phyloP scores from a whole-genome alignment of 2,113 vertebrate species.

The Ivindomyrus marchei region DNA sequence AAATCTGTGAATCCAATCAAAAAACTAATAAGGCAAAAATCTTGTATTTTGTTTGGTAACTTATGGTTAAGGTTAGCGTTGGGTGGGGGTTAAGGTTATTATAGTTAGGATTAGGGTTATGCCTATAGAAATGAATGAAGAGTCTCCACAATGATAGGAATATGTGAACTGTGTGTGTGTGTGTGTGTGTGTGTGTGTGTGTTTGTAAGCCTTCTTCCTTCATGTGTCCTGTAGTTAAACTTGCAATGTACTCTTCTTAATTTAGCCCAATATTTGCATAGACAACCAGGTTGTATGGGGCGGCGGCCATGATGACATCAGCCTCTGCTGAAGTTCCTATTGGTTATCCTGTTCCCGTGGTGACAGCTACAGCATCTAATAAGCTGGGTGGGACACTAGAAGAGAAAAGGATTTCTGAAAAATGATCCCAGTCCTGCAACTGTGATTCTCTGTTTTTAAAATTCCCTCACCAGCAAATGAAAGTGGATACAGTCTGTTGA shows the following conservation, averaged over 20 bases:
- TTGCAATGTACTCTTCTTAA: background rate
- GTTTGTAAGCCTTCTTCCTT: background rate
- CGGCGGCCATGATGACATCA: conserved; percentile 4
- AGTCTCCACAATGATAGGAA: background rate
- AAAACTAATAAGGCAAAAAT: background rate
- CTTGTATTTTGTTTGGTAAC: background rate
- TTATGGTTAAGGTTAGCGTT: background rate
- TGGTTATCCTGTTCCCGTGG: background rate
- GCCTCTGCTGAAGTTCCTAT: background rate
- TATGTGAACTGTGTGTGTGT: background rate
- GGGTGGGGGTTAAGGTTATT: background rate
- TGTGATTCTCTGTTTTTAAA: background rate
- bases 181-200: background rate
- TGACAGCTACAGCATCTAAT: background rate
- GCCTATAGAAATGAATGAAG: background rate
- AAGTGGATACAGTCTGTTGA: background rate
- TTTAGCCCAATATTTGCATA: background rate
- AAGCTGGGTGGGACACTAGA: background rate
- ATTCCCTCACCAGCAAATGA: background rate
- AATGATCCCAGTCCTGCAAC: background rate
- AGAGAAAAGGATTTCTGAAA: background rate
- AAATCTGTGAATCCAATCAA: background rate
- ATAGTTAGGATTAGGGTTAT: background rate
- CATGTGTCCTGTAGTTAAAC: background rate
- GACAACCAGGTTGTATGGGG: background rate